Evolutionary conservation across 1,140 invertebrate species (phyloP).

Genomic region (Neodiprion lecontei): DNA sequence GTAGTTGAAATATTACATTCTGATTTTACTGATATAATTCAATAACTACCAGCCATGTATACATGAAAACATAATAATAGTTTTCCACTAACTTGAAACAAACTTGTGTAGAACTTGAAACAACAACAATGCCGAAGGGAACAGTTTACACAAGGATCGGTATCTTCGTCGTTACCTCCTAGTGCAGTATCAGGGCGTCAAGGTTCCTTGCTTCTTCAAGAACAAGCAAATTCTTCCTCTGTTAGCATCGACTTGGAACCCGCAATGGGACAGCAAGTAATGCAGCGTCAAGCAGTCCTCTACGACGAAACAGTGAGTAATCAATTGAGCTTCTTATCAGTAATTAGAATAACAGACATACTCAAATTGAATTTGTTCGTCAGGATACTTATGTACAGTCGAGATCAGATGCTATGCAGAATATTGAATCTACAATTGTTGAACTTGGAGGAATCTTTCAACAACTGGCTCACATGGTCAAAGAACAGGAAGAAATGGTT

Average conservation of each 20-base stretch:
- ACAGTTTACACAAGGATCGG: constrained; percentile 86
- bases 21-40: no score
- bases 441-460: constrained; percentile 99
- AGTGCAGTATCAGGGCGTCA: constrained; percentile 73
- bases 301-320: constrained; percentile 78
- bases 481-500: constrained; percentile 99
- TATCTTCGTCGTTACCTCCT: constrained; percentile 75
- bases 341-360: constrained; percentile 15
- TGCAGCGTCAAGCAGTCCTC: constrained; percentile 71
- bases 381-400: constrained; percentile 89
- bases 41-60: no score
- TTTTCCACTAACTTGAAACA: neutral
- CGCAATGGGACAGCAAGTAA: constrained; percentile 54
- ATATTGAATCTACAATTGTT: constrained; percentile 98
- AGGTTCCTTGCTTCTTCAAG: constrained; percentile 69
- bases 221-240: constrained; percentile 69
- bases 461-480: constrained; percentile 98
- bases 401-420: constrained; percentile 97
- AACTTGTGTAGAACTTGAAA: constrained; percentile 85
- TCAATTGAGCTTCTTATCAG: neutral
- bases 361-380: constrained; percentile 25
- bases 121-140: constrained; percentile 93
- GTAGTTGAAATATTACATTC: no score
- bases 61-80: neutral
- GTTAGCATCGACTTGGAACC: constrained; percentile 80